Percentiles rank a stretch among this genome's conserved stretches.
Conservation (phyloP, 2,797 vertebrate genomes). For the Myoxocephalus aenaeus region DNA sequence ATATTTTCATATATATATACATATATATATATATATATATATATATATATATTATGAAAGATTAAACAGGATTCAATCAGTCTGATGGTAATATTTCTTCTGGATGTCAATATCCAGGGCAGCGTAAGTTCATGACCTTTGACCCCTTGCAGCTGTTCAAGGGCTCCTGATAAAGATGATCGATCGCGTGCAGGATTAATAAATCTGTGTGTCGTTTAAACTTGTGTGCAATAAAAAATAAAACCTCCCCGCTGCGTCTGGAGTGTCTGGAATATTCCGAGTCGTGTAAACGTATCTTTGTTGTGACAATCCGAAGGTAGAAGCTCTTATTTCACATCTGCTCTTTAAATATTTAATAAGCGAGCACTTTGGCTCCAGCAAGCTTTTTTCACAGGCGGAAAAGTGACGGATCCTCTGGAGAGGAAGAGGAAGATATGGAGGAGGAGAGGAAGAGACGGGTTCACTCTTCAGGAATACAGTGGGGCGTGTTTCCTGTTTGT, state of each 20-base stretch:
- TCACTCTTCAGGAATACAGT: no score
- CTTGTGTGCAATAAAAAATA: no score
- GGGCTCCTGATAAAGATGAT: slow-evolving; percentile 51
- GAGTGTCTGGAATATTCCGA: slow-evolving; percentile 16
- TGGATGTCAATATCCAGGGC: slow-evolving; percentile 7
- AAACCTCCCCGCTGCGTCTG: not conserved
- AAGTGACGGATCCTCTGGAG: slow-evolving; percentile 14
- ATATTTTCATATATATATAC: no score
- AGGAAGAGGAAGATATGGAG: slow-evolving; percentile 2
- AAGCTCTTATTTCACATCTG: slow-evolving; percentile 38
- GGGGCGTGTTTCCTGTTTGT: no score
- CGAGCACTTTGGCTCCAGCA: slow-evolving; percentile 13
- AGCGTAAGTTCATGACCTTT: slow-evolving; percentile 24
- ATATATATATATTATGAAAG: not conserved
- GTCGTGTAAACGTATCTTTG: slow-evolving; percentile 14
- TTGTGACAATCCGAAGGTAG: slow-evolving; percentile 37
- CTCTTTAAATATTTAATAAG: slow-evolving; percentile 50
- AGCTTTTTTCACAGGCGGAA: not conserved
- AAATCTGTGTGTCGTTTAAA: not conserved
- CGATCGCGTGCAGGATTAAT: slow-evolving; percentile 18
- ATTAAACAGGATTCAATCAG: slow-evolving; percentile 1
- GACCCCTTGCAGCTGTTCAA: slow-evolving; percentile 27
- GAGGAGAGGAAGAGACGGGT: no score
- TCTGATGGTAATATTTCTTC: not conserved
- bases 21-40: not conserved